Base-by-base conservation (phyloP, 2,797 vertebrate genomes). In the Apogon hyalosoma region DNA sequence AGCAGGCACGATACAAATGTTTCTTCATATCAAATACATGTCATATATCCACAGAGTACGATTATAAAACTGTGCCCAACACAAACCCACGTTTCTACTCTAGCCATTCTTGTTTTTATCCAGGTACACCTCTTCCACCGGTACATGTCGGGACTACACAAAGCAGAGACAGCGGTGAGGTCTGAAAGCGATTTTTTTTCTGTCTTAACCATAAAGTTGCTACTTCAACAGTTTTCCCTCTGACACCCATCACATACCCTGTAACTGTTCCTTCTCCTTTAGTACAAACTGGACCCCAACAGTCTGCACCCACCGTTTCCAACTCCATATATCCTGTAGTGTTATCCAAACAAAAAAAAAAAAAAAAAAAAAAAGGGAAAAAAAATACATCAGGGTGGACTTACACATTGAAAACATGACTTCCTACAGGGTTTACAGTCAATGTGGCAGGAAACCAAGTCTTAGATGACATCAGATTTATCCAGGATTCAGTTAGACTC, bases 1-100 rank as follows among this genome's bases (percentile, higher is more conserved):
- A 91, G 91, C 92, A 92, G 93, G 92, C 91, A 93, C 89, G n/a
- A 91, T 90, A 90, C 87, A 91, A 93, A 91, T 82, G 78, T 84
- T 89, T 88, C 84, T 88, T 87, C 84, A 92, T 93, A 92, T 92
- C 87, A 93, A 92, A 93, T 92, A 93, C 90, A 92, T 86, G 85
- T 90, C 89, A 92, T 90, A 92, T 86, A 93, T 92, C 90, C 90
- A 91, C 89, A 92, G 88, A 92, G 61, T 91, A 93, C 91, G 72
- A 87, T 90, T 91, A 92, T 46, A 91, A 92, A 91, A 91, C 85
- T 87, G 88, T 88, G 87, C 80, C 90, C 84, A 84, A 91, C 87
- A 79, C 85, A 87, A 88, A 86, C 74, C 77, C 21, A 80, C 45
- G 46, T 74, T 84, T 86, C 86, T 88, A 88, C 48, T 80, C 80